A percentile compares a stretch with the other conserved stretches of the same genome.
Evolutionary conservation across 2,888 invertebrate species (phyloP).

Genomic region (Octodonta nipae): DNA sequence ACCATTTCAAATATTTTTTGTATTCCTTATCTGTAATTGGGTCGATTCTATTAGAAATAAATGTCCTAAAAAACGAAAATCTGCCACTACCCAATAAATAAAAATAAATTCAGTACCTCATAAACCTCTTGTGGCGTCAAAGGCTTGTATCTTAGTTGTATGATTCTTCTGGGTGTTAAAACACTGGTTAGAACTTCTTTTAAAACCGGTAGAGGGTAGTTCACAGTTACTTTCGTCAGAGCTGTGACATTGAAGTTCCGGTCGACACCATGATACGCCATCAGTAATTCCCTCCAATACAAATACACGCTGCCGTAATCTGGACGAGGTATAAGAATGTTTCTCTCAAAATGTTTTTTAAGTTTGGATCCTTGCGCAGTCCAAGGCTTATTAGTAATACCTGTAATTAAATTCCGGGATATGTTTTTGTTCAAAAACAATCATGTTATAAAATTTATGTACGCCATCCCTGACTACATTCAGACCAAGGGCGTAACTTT

Average conservation of each 20-base stretch:
- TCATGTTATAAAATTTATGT: neutral
- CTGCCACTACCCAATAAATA: too few species aligned
- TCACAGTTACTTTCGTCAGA: constrained; percentile 41
- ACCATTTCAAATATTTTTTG: constrained; percentile 40
- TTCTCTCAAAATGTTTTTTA: constrained; percentile 45
- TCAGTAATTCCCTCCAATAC: constrained; percentile 42
- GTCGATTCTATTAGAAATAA: constrained; percentile 28
- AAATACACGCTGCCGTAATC: constrained; percentile 48
- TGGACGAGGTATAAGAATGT: constrained; percentile 33
- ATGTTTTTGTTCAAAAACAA: too few species aligned
- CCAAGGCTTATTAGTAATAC: constrained; percentile 54
- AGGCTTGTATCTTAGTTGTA: constrained; percentile 41
- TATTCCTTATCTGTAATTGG: constrained; percentile 36
- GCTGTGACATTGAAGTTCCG: constrained; percentile 46
- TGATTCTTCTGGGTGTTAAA: constrained; percentile 38
- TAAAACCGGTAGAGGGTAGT: constrained; percentile 42
- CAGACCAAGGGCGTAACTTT: neutral
- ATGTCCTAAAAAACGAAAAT: too few species aligned
- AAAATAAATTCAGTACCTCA: too few species aligned
- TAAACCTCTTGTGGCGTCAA: constrained; percentile 41
- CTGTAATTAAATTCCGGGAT: too few species aligned
- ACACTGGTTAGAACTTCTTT: constrained; percentile 35
- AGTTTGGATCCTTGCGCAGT: constrained; percentile 37
- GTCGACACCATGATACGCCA: constrained; percentile 45
- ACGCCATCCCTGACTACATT: too few species aligned